Conservation (phyloP, 2,888 invertebrate genomes). For the Cheiracanthium punctorium region DNA sequence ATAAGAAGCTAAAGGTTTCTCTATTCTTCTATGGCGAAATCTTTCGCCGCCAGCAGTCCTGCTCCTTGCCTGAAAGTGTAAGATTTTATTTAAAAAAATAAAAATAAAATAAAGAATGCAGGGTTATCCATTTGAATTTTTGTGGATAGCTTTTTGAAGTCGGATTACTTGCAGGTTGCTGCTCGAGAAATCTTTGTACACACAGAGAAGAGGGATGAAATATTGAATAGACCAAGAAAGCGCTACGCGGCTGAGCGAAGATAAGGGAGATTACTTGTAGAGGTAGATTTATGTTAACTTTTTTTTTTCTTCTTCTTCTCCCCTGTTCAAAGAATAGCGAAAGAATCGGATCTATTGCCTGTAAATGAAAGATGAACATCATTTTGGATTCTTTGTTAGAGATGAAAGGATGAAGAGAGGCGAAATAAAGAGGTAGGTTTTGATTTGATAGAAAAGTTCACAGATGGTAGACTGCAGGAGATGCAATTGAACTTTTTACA, state of each 20-base stretch:
- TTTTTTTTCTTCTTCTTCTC: too few relatives aligned
- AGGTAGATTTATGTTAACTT: too few relatives aligned
- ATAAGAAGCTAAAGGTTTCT: background rate
- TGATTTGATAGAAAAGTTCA: too few relatives aligned
- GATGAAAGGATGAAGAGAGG: too few relatives aligned
- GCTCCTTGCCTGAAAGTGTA: background rate
- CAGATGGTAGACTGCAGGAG: too few relatives aligned
- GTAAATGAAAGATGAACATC: too few relatives aligned
- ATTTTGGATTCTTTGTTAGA: too few relatives aligned
- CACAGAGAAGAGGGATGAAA: background rate
- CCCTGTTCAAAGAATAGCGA: too few relatives aligned
- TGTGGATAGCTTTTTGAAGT: constrained; percentile 12
- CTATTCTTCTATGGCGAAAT: background rate
- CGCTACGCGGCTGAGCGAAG: background rate
- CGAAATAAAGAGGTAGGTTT: too few relatives aligned
- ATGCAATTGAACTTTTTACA: too few relatives aligned
- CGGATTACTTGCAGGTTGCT: constrained; percentile 5
- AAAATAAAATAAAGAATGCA: too few relatives aligned
- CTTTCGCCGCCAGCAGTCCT: constrained; percentile 1
- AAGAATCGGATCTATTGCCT: too few relatives aligned
- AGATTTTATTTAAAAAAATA: constrained; percentile 5
- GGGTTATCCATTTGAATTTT: background rate
- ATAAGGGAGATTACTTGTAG: background rate
- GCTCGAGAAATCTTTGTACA: background rate
- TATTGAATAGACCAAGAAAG: background rate